phyloP scores from a whole-genome alignment of 2,797 vertebrate genomes.

The Limosa lapponica region DNA sequence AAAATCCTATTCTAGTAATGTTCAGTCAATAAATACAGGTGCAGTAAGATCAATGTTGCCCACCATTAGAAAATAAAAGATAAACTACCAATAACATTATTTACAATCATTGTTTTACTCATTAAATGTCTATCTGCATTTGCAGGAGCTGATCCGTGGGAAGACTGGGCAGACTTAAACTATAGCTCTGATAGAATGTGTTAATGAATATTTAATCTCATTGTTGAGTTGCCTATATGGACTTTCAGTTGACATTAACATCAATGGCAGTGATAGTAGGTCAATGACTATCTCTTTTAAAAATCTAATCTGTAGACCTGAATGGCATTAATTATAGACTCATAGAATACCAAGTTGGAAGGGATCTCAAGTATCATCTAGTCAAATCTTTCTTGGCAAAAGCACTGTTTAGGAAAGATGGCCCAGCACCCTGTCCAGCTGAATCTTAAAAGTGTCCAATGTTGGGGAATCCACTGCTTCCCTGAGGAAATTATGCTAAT shows the following conservation, averaged over 20 bases:
- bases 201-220: neutral
- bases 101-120: neutral
- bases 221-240: neutral
- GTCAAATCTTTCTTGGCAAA: neutral
- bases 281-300: neutral
- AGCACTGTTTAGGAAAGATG: neutral
- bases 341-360: neutral
- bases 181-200: accelerated
- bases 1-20: neutral
- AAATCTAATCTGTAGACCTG: neutral
- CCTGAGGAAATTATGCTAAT: neutral
- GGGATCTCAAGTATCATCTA: neutral
- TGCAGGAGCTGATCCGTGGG: neutral
- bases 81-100: neutral
- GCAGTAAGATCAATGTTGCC: neutral
- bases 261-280: neutral
- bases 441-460: neutral
- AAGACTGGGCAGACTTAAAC: neutral
- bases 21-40: neutral
- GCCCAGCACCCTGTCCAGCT: neutral
- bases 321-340: neutral
- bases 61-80: neutral
- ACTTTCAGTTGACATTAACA: neutral
- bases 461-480: neutral
- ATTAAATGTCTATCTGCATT: neutral